Conservation (phyloP, 2,888 invertebrate species). For the Scrobipalpa costella region DNA sequence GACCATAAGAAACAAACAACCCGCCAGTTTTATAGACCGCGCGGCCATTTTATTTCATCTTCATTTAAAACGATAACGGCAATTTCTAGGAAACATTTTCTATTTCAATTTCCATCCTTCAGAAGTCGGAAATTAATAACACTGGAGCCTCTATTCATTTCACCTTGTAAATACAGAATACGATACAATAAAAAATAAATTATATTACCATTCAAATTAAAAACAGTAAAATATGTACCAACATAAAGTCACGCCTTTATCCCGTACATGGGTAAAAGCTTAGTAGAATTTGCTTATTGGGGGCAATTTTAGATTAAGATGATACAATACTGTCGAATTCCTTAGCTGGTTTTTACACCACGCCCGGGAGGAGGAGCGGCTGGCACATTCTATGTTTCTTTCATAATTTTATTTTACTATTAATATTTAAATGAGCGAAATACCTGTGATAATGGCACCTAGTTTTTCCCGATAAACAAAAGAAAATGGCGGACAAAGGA, state of each 20-base stretch:
- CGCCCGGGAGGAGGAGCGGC: too few species aligned
- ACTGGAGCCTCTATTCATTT: background rate
- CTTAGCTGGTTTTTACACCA: too few species aligned
- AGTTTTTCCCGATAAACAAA: conserved; percentile 1
- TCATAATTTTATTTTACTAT: background rate
- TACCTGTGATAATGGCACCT: background rate
- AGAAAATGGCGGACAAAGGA: conserved; percentile 9
- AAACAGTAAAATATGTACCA: too few species aligned
- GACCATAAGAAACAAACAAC: background rate
- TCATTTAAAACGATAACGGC: background rate
- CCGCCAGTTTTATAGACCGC: background rate
- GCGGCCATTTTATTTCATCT: background rate
- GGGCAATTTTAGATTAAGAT: too few species aligned
- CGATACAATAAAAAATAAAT: background rate
- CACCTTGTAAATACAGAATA: background rate
- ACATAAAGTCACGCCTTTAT: too few species aligned
- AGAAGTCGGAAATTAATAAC: too few species aligned
- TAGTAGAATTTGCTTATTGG: too few species aligned
- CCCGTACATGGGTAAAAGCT: too few species aligned
- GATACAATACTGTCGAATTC: too few species aligned
- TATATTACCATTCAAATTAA: too few species aligned
- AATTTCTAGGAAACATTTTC: conserved; percentile 1
- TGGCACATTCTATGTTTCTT: too few species aligned
- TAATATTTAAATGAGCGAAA: background rate
- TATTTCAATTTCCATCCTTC: background rate